Evolutionary conservation across 2,797 vertebrate genomes (phyloP), one percentile per base, ranked within the genome.

Genomic region (Gymnopithys bicolor): DNA sequence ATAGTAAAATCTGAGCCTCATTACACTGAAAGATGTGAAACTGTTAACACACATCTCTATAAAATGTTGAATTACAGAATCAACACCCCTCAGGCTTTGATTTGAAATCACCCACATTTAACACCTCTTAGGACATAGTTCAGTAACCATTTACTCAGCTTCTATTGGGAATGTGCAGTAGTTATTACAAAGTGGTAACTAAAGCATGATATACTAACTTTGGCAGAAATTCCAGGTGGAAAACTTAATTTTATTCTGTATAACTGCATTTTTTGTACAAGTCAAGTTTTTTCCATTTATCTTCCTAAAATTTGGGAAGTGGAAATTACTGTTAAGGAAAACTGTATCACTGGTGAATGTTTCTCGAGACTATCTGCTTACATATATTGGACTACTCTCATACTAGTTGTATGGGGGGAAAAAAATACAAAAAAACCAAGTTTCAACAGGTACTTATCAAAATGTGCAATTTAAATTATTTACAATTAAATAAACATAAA

Each of bases 1-100:
- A 48, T 5, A 84, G 28, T 80, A 92, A 84, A 87, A 80, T 51
- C 46, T 45, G 75, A 94, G 25, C 41, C 17, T 83, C 52, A 12
- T 56, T 79, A 63, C 66, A 56, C 52, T 43, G 59, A 74, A 88
- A 81, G 77, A 89, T 43, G 43, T 45, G 70, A 95, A 79, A 52
- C 33, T 90, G 52, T 73, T 87, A 84, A 82, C 24, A 69, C 8
- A 66, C 7, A 68, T 19, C 70, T 84, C 56, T 84, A 37, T 13
- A 48, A 81, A 23, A 46, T 76, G 33, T 3, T 60, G 33, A 43
- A 59, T 64, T 90, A 86, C 28, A 79, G 82, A 90, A 76, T 55
- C 45, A 58, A 79, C 48, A 67, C 2, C 3, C 18, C 5, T 43
- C 28, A 84, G 23, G 15, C 55, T 82, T 89, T 73, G 39, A 86